These are phyloP conservation scores for Tachysurus vachellii DNA, from an alignment of 2,113 vertebrate species.

Conservation along the genomic window DNA sequence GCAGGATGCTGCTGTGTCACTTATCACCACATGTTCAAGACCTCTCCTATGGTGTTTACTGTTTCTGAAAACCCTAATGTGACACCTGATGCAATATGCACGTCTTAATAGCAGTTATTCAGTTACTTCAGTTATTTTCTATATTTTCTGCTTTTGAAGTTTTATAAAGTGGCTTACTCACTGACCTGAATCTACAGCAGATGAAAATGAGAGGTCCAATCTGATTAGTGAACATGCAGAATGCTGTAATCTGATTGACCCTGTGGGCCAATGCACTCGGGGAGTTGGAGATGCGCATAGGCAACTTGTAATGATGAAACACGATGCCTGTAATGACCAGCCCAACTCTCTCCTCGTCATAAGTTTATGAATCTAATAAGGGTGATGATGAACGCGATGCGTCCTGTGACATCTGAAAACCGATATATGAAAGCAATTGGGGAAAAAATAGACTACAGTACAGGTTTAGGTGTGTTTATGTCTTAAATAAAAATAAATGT, in stretches of 20 bases:
- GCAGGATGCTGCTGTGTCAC: background rate
- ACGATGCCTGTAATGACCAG: conserved; percentile 47
- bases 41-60: background rate
- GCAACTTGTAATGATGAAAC: conserved; percentile 42
- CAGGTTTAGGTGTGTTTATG: background rate
- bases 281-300: conserved; percentile 28
- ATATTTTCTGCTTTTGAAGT: background rate
- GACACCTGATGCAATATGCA: background rate
- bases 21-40: background rate
- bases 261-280: conserved; percentile 28
- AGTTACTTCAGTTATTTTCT: background rate
- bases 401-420: conserved; percentile 30
- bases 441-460: background rate
- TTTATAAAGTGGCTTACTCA: background rate
- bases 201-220: conserved; percentile 44
- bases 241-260: conserved; percentile 54
- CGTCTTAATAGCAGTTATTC: background rate
- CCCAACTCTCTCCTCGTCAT: conserved; percentile 43
- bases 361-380: conserved; percentile 49
- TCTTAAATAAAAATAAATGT: background rate
- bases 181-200: conserved; percentile 36
- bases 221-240: conserved; percentile 51
- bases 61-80: background rate
- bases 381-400: conserved; percentile 23
- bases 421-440: background rate